Base-by-base conservation (phyloP, 2,888 invertebrate species). In the Polietes domitor region DNA sequence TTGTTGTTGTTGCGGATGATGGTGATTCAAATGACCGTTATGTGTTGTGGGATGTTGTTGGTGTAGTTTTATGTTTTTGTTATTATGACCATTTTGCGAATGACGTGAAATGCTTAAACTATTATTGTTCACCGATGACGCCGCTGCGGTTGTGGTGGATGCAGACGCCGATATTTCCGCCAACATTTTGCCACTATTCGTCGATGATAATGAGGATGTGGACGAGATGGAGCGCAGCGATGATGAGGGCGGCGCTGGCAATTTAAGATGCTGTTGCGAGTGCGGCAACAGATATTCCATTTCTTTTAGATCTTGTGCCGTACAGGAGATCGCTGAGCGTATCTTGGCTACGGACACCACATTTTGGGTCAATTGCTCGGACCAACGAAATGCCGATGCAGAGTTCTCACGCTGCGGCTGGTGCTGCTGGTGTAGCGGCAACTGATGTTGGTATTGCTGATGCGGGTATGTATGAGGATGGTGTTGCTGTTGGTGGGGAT, bases 211-310 rank as follows among this genome's bases (percentile, higher is more conserved):
- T 47, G 80, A 82, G 61, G 85, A 77, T 79, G 80, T 77, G 21
- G 84, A 80, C 82, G 86, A 82, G 26, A 78, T 75, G 32, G 85
- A 85, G 93, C 82, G 68, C 2, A 74, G 72, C 76, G 82, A 79
- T 10, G 61, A 61, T 41, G 74, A 82, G 73, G 82, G 7, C 77
- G 87, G 43, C 82, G 85, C 12, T 53, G 83, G 21, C 6, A 41
- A n/a, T 21, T 26, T 58, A 70, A 28, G 50, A 77, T 87, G 87
- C n/a, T 79, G 77, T 50, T 81, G 80, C 26, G 32, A 76, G 50
- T 89, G 88, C 53, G 90, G 92, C 86, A 92, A 85, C 74, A 92
- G 88, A 88, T 89, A 92, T 87, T 92, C 92, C 92, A 92, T 92
- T 85, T 92, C 92, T 80, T 87, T 89, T 70, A 88, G 85, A 87